Base-by-base conservation (phyloP, 1,140 invertebrate genomes). In the Berghia stephanieae region DNA sequence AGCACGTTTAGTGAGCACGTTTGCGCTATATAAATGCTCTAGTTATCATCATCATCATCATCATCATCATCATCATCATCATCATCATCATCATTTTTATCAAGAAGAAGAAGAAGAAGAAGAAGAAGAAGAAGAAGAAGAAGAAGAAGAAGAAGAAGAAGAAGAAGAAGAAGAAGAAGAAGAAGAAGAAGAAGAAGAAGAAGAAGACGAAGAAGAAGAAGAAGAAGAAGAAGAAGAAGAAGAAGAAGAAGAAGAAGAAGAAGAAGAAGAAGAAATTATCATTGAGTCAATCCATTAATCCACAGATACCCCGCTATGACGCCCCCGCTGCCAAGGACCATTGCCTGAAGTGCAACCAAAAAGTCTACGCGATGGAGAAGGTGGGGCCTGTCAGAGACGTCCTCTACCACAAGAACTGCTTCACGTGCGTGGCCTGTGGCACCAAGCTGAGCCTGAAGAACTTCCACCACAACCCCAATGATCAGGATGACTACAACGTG, bases 371-470 rank as follows among this genome's bases (percentile, higher is more conserved):
- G 38, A 79, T 82, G 78, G 80, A 83, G 52, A 73, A 78, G 40
- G 24, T 77, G 21, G 81, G 81, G 1, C 81, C 81, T 10, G 63
- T 82, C 21, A 82, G 80, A 46, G 76, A 79, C 24, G 78, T 69
- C n/a, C 55, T 80, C 21, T 82, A 80, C 72, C 81, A 82, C 70
- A 80, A 80, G 76, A 31, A 24, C 6, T 82, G 81, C 42, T 82
- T 82, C 68, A 76, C 77, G 34, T 82, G 81, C 73, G 77, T 55
- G 10, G 74, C 42, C 2, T 82, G 81, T 38, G 38, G 42, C 4
- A 78, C 70, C 18, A 69, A 5, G n/a, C 66, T 81, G 0, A 75
- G 63, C 43, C 70, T 81, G 46, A 79, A 79, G 46, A 81, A 75
- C 60, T 81, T 79, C 46, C 71, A 78, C 57, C 67, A 75, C 63